Evolutionary conservation across 2,888 invertebrate species (phyloP).

Genomic region (Baccha elongata): DNA sequence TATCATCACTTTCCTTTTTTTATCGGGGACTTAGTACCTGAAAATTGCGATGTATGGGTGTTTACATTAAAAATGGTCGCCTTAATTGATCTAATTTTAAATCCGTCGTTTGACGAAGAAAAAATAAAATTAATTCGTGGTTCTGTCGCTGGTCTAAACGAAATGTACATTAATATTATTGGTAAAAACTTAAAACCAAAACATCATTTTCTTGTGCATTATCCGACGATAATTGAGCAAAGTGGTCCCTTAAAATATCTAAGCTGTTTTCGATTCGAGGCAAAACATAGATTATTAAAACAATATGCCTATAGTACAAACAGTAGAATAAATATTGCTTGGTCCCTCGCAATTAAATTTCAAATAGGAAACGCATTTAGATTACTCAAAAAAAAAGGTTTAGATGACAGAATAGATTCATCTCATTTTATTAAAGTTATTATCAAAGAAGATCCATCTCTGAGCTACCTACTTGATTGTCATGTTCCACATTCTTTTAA

Average conservation of each 20-base stretch:
- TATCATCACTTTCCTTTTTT: conserved; percentile 16
- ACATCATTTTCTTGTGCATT: conserved; percentile 11
- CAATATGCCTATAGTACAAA: too few relatives aligned
- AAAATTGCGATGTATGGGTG: conserved; percentile 7
- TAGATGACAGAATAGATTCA: conserved; percentile 6
- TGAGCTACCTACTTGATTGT: too few relatives aligned
- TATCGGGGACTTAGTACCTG: conserved; percentile 2
- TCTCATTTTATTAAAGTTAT: conserved; percentile 7
- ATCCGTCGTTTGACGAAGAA: background rate
- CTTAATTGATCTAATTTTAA: conserved; percentile 10
- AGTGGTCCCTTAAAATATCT: too few relatives aligned
- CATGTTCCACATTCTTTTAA: too few relatives aligned
- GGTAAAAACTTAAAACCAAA: too few relatives aligned
- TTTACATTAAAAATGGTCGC: too few relatives aligned
- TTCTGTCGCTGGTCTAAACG: background rate
- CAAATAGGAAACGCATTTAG: background rate
- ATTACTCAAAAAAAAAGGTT: conserved; percentile 14
- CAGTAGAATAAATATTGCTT: too few relatives aligned
- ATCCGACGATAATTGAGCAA: conserved; percentile 4
- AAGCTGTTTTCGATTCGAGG: too few relatives aligned
- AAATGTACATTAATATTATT: conserved; percentile 18
- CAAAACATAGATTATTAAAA: too few relatives aligned
- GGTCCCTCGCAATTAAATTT: too few relatives aligned
- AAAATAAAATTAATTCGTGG: conserved; percentile 9
- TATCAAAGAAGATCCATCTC: conserved; percentile 5